Evolutionary conservation across 2,888 invertebrate species (phyloP), one percentile per base, ranked within the genome.

Genomic region (Chrysodeixis includens): DNA sequence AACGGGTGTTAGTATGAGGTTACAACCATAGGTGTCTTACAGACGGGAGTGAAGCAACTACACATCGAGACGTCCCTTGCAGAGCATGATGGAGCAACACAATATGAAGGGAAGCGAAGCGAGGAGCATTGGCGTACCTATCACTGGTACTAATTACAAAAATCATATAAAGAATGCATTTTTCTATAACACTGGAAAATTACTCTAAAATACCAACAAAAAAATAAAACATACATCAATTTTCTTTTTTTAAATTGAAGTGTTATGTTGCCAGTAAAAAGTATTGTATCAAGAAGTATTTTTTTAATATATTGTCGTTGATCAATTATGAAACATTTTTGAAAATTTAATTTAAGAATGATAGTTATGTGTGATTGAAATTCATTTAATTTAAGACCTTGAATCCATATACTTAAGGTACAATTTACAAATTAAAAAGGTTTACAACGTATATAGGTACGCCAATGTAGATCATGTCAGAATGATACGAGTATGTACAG

Each of bases 71-170:
- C 62, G 66, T 73, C 81, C 74, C 81, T 77, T 58, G 71, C 69
- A 74, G 70, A 79, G 84, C 69, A 73, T 74, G 69, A 71, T 74
- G 74, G 73, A 81, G 78, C 84, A 84, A 84, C 71, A 83, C 82
- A 85, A 85, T 79, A 85, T 83, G 85, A 80, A 82, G 82, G 81
- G 74, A 90, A 89, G 90, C 90, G 77, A 90, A 90, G 88, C 88
- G 83, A 83, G 88, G 85, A 86, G 77, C 71, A 79, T 79, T 78
- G 84, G 84, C 86, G 83, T 76, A 83, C 76, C 74, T 79, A 78
- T 62, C 68, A 69, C 52, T 55, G 52, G 26, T 6, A 26, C 2
- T 26, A 26, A 26, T 26, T 2, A n/a, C n/a, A n/a, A n/a, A n/a
- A n/a, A n/a, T n/a, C n/a, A n/a, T n/a, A n/a, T n/a, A n/a, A n/a